Conservation (phyloP, 2,888 invertebrate genomes). For the Lamellibrachia columna region DNA sequence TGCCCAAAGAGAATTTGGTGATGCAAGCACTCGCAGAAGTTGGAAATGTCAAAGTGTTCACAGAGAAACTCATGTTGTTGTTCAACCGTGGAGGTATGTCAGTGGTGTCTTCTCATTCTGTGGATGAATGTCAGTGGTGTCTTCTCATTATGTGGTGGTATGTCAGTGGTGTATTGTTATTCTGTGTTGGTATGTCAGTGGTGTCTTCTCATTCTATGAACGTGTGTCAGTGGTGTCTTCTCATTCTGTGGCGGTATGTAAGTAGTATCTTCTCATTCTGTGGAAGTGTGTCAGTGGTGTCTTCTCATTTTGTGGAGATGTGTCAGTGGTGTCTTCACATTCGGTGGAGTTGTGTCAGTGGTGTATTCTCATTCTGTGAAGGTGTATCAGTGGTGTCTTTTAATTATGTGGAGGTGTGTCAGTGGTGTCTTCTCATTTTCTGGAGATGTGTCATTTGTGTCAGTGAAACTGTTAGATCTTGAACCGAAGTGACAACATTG, state of each 20-base stretch:
- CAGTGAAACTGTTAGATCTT: neutral
- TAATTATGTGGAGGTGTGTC: neutral
- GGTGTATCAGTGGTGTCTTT: neutral
- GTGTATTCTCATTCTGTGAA: neutral
- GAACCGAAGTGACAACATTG: neutral
- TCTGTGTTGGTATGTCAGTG: neutral
- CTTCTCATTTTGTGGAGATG: neutral
- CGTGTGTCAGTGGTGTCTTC: neutral
- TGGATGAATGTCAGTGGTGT: neutral
- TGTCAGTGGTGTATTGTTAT: neutral
- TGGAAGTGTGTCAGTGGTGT: neutral
- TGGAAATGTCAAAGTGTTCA: constrained; percentile 83
- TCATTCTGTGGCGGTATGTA: neutral
- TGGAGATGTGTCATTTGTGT: neutral
- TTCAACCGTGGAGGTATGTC: constrained; percentile 83
- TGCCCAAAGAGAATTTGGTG: constrained; percentile 60
- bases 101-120: neutral
- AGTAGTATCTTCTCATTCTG: neutral
- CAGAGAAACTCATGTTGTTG: constrained; percentile 86
- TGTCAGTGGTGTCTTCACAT: neutral
- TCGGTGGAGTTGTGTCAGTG: neutral
- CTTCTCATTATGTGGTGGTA: neutral
- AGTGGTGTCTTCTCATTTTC: neutral
- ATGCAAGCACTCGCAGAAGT: constrained; percentile 59
- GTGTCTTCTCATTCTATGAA: neutral